Conservation (phyloP, 1,140 invertebrate species). For the Megalonaias nervosa region DNA sequence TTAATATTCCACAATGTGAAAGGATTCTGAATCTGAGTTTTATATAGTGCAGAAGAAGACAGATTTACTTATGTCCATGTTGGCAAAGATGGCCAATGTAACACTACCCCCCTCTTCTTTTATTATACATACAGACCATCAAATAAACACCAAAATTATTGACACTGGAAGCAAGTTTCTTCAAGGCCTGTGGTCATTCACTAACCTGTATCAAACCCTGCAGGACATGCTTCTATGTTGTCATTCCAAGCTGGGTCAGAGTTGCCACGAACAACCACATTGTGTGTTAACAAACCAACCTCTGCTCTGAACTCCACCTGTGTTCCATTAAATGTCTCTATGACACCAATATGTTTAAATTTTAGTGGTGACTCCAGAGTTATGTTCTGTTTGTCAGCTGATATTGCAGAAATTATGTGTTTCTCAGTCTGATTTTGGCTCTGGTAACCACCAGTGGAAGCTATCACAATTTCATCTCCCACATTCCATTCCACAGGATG, state of each 20-base stretch:
- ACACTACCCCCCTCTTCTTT: not conserved
- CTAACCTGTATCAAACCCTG: conserved; percentile 57
- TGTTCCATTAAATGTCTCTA: conserved; percentile 33
- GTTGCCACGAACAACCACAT: conserved; percentile 50
- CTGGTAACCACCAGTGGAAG: conserved; percentile 49
- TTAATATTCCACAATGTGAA: too few species aligned
- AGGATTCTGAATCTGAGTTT: too few species aligned
- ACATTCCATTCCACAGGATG: conserved; percentile 50
- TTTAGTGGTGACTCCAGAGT: conserved; percentile 41
- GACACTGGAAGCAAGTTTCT: not conserved
- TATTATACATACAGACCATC: not conserved
- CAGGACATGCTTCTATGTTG: conserved; percentile 46
- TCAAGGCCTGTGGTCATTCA: not conserved
- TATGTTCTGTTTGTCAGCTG: conserved; percentile 40
- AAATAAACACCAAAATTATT: not conserved
- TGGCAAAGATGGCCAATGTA: not conserved
- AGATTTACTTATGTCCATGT: too few species aligned
- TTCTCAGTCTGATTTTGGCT: conserved; percentile 53
- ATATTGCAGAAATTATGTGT: conserved; percentile 44
- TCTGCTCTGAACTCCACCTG: conserved; percentile 50
- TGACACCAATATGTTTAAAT: conserved; percentile 29
- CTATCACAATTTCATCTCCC: conserved; percentile 55
- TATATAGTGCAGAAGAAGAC: not conserved
- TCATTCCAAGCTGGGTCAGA: conserved; percentile 41
- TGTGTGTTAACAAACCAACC: conserved; percentile 55